These are phyloP conservation scores for Ditylenchus dipsaci DNA, from an alignment of 1,140 invertebrate genomes.

Conservation along the genomic window DNA sequence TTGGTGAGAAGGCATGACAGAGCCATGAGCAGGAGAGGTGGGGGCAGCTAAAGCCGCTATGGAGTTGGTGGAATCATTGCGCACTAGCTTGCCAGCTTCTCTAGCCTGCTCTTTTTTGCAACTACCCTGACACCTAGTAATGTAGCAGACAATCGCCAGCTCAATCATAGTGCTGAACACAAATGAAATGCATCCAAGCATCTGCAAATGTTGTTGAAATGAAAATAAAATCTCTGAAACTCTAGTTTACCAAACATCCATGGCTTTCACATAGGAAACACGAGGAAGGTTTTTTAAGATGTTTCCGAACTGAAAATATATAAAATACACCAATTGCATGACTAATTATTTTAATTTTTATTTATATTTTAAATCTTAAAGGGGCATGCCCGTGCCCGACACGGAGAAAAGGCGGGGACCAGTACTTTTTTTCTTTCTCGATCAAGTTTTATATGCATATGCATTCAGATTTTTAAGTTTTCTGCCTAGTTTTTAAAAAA, in stretches of 20 bases:
- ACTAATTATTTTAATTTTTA: too few species aligned
- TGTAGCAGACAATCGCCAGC: constrained; percentile 56
- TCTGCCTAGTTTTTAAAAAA: too few species aligned
- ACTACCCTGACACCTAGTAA: constrained; percentile 43
- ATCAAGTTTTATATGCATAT: too few species aligned
- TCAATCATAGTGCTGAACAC: constrained; percentile 57
- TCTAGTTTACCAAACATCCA: constrained; percentile 46
- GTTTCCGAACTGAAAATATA: constrained; percentile 56
- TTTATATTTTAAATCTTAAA: too few species aligned
- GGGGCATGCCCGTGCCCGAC: too few species aligned
- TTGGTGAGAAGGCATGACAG: background rate
- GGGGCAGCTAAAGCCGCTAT: background rate
- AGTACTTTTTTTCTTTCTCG: too few species aligned
- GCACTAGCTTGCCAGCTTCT: background rate
- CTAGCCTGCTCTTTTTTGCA: constrained; percentile 18
- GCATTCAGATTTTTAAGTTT: too few species aligned
- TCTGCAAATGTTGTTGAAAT: constrained; percentile 1
- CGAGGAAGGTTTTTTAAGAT: constrained; percentile 56
- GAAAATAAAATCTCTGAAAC: constrained; percentile 40
- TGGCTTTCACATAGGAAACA: constrained; percentile 53
- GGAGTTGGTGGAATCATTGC: background rate
- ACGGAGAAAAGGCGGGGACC: too few species aligned
- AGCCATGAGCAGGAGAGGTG: background rate
- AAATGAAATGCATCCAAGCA: constrained; percentile 53
- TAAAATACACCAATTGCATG: too few species aligned